phyloP scores from a whole-genome alignment of 2,888 invertebrate species.

The Lithosia quadra region DNA sequence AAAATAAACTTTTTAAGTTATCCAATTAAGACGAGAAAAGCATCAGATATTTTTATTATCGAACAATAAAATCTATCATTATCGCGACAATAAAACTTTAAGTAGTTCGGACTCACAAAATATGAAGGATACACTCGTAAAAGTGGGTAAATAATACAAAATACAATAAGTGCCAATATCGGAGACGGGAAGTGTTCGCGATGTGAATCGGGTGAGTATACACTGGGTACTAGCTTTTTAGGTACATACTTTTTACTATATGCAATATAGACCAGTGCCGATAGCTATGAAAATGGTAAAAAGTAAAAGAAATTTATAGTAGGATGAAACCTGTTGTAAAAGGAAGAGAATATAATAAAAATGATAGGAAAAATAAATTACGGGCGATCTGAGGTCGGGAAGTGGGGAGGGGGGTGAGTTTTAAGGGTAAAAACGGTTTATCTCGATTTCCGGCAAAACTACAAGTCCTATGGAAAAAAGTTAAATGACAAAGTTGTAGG shows the following conservation, averaged over 20 bases:
- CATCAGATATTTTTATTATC: conserved; percentile 66
- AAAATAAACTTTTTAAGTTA: conserved; percentile 34
- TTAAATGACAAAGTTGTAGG: too few relatives aligned
- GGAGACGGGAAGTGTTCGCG: conserved; percentile 68
- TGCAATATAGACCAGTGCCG: too few relatives aligned
- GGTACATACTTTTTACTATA: neutral
- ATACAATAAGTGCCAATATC: conserved; percentile 86
- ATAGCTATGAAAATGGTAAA: too few relatives aligned
- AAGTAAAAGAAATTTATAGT: too few relatives aligned
- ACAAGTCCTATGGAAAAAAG: too few relatives aligned
- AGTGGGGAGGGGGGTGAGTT: too few relatives aligned
- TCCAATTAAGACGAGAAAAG: conserved; percentile 75
- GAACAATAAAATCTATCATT: conserved; percentile 75
- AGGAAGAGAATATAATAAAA: too few relatives aligned
- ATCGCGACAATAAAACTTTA: conserved; percentile 80
- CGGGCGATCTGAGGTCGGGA: too few relatives aligned
- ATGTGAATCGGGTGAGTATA: conserved; percentile 49
- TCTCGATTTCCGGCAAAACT: too few relatives aligned
- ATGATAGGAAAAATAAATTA: too few relatives aligned
- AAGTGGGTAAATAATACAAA: conserved; percentile 86
- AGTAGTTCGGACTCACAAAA: conserved; percentile 85
- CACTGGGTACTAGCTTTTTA: conserved; percentile 38
- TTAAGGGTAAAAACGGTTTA: too few relatives aligned
- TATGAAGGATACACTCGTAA: conserved; percentile 82
- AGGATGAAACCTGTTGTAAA: too few relatives aligned